phyloP scores from a whole-genome alignment of 2,113 vertebrate genomes.

The Dipodomys spectabilis region DNA sequence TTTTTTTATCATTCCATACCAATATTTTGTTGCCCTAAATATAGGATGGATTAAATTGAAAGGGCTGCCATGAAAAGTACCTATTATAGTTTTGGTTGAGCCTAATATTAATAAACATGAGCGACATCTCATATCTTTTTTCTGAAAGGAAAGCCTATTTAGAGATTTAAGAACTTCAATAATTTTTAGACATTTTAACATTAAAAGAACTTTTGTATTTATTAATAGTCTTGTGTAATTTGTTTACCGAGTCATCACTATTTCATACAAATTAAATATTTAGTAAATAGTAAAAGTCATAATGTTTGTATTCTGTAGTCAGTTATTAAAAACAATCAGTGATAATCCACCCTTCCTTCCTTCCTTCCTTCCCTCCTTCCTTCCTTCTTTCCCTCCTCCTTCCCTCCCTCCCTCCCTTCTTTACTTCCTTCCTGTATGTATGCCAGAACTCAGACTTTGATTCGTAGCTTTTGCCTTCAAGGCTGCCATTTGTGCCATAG shows the following conservation, averaged over 20 bases:
- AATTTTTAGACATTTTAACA: neutral
- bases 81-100: neutral
- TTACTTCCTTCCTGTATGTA: too few relatives aligned
- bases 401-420: too few relatives aligned
- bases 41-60: neutral
- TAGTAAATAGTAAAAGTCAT: neutral
- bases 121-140: neutral
- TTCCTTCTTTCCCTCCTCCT: too few relatives aligned
- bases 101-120: slow-evolving; percentile 38
- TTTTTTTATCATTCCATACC: neutral
- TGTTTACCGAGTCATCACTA: neutral
- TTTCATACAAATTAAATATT: neutral
- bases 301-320: neutral
- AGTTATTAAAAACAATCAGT: neutral
- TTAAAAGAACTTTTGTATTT: neutral
- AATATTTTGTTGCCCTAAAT: neutral
- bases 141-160: neutral
- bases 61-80: neutral
- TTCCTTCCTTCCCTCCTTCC: too few relatives aligned
- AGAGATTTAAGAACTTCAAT: neutral
- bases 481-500: too few relatives aligned
- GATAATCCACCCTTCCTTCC: too few relatives aligned
- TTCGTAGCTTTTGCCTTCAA: too few relatives aligned
- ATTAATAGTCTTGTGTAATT: neutral
- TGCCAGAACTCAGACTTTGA: too few relatives aligned